These are phyloP conservation scores for Procambarus virginalis DNA, from an alignment of 1,140 invertebrate species.

Conservation along the genomic window DNA sequence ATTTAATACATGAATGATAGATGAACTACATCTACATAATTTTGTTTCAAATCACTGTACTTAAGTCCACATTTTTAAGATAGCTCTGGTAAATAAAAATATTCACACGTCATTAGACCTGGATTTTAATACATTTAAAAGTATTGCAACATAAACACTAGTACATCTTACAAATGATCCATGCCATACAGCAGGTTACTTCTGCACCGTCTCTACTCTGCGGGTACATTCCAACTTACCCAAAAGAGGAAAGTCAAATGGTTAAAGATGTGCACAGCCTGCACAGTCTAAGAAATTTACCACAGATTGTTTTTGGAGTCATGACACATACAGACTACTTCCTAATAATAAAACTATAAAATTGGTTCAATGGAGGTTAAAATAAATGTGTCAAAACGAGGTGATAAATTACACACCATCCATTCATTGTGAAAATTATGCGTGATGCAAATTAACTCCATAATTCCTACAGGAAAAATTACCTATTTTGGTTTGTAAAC, in stretches of 20 bases:
- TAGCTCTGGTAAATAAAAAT: neutral
- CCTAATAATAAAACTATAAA: neutral
- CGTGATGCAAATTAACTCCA: neutral
- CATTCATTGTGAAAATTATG: too few relatives aligned
- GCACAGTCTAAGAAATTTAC: neutral
- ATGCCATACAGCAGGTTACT: neutral
- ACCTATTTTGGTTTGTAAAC: neutral
- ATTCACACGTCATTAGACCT: neutral
- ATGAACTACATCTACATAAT: neutral
- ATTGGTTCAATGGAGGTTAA: neutral
- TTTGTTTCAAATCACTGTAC: neutral
- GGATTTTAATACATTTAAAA: neutral
- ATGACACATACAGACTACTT: neutral
- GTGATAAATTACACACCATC: too few relatives aligned
- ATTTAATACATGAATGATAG: neutral
- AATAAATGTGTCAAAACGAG: neutral
- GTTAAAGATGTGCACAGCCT: neutral
- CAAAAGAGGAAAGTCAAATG: neutral
- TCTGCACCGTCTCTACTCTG: neutral
- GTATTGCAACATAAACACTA: neutral
- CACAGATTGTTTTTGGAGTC: neutral
- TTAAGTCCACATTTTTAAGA: neutral
- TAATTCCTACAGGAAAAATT: neutral
- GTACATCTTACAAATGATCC: neutral
- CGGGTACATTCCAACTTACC: too few relatives aligned